Percentiles rank a stretch among this genome's conserved stretches.
These are phyloP conservation scores for Eristalis intricaria DNA, from an alignment of 2,888 invertebrate species.

Conservation along the genomic window DNA sequence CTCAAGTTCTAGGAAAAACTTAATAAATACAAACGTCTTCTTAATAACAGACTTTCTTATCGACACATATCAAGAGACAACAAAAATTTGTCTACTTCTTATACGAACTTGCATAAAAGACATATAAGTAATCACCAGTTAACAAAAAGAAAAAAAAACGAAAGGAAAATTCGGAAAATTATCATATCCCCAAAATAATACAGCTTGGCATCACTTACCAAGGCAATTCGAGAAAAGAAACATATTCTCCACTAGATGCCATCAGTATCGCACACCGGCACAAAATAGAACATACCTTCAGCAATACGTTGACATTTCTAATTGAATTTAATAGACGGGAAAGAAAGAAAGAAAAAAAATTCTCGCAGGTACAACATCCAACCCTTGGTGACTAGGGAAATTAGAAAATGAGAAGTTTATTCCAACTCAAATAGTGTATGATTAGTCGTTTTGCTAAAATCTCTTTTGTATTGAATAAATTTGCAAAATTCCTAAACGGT, in stretches of 20 bases:
- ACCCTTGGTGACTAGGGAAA: slow-evolving; percentile 3
- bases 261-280: not conserved
- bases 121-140: too few relatives aligned
- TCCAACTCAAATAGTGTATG: slow-evolving; percentile 22
- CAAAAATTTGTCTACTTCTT: too few relatives aligned
- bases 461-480: slow-evolving; percentile 3
- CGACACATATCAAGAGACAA: too few relatives aligned
- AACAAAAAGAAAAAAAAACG: too few relatives aligned
- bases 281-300: not conserved
- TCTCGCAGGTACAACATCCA: not conserved
- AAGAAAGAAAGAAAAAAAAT: not conserved
- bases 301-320: slow-evolving; percentile 36
- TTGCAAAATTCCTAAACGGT: not conserved
- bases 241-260: not conserved
- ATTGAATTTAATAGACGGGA: slow-evolving; percentile 1
- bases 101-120: too few relatives aligned
- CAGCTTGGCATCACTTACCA: not conserved
- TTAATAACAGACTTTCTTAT: too few relatives aligned
- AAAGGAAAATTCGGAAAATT: too few relatives aligned
- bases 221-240: not conserved
- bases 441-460: slow-evolving; percentile 4
- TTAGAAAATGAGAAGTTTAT: slow-evolving; percentile 16
- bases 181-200: too few relatives aligned
- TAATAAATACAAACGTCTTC: too few relatives aligned
- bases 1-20: too few relatives aligned